Percentiles rank a stretch among this genome's conserved stretches.
Evolutionary conservation across 2,888 invertebrate genomes (phyloP).

Genomic region (Galeopsomyia nigrocyanea): DNA sequence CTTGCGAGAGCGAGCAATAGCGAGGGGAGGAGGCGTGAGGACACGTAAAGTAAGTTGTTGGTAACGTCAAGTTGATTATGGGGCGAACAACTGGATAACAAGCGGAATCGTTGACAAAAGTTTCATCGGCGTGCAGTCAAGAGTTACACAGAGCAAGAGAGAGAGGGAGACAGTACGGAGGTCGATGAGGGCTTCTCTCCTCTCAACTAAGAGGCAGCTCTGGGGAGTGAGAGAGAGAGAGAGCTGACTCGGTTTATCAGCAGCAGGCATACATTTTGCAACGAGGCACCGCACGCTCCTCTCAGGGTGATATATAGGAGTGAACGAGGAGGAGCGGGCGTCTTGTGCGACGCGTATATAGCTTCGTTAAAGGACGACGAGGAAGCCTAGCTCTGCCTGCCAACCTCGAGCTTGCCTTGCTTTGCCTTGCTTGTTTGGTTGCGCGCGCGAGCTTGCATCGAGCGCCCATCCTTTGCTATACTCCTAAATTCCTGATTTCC

Average conservation of each 20-base stretch:
- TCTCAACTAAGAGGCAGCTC: slow-evolving; percentile 13
- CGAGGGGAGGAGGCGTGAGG: slow-evolving; percentile 25
- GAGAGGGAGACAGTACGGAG: not conserved
- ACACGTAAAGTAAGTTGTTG: slow-evolving; percentile 5
- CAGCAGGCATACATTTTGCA: slow-evolving; percentile 63
- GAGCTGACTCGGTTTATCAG: slow-evolving; percentile 61
- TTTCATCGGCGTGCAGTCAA: slow-evolving; percentile 1
- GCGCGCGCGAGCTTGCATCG: no score
- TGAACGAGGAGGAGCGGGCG: slow-evolving; percentile 48
- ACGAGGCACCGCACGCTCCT: slow-evolving; percentile 46
- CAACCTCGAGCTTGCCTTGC: not conserved
- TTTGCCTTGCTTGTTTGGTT: no score
- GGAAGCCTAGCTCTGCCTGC: slow-evolving; percentile 47
- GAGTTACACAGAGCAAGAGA: slow-evolving; percentile 9
- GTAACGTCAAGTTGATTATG: no score
- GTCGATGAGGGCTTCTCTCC: slow-evolving; percentile 34
- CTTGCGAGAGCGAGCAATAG: slow-evolving; percentile 38
- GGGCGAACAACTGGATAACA: no score
- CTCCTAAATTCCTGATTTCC: no score
- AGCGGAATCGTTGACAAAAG: no score
- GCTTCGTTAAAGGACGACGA: slow-evolving; percentile 59
- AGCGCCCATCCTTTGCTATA: no score
- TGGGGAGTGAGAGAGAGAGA: slow-evolving; percentile 37
- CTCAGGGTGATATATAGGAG: slow-evolving; percentile 53
- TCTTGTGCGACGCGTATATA: slow-evolving; percentile 51